Base-by-base conservation (phyloP, 2,113 vertebrate species). In the Antigone vipio region DNA sequence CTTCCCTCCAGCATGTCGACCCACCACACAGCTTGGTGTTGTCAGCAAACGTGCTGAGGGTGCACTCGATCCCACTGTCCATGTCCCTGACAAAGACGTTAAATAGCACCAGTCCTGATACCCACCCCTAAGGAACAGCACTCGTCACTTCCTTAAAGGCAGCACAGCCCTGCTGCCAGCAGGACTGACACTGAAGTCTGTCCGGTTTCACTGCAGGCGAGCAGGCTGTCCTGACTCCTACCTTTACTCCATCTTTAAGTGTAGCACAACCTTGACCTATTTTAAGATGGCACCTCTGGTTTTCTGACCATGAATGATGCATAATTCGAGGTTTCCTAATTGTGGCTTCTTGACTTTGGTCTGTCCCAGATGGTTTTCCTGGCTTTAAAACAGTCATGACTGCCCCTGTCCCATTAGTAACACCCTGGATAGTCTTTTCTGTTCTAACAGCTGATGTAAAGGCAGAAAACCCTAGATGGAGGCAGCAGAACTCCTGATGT, bases 181-280 rank as follows among this genome's bases (percentile, higher is more conserved):
- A 17, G 59, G 44, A 44, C 16, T 30, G 47, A 53, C 2, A 2
- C 50, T 59, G 32, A 21, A 50, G 19, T 7, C 85, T 44, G 18
- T 15, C 53, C 0, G 4, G 27, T 47, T 77, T 59, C 44, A 49
- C 38, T 72, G 38, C 1, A 0, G 34, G 50, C 0, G 3, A 83
- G 59, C 9, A 17, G 64, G 45, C 34, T 53, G 80, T 21, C 52
- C 67, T 7, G 0, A 16, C 19, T 67, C 58, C 42, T 49, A 11
- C 42, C 2, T 4, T 13, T 18, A n/a, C 20, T 56, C 14, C 56
- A 21, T 22, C 72, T 34, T 44, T 47, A 5, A 15, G 40, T 32
- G 16, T 38, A 20, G 50, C 40, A 63, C 32, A 18, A 1, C 34
- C 42, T 49, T 13, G 34, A 24, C 6, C 8, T 3, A 4, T 38